A percentile compares a stretch with the other conserved stretches of the same genome.
These are phyloP conservation scores for Rhincodon typus DNA, from an alignment of 2,797 vertebrate genomes.

Conservation along the genomic window DNA sequence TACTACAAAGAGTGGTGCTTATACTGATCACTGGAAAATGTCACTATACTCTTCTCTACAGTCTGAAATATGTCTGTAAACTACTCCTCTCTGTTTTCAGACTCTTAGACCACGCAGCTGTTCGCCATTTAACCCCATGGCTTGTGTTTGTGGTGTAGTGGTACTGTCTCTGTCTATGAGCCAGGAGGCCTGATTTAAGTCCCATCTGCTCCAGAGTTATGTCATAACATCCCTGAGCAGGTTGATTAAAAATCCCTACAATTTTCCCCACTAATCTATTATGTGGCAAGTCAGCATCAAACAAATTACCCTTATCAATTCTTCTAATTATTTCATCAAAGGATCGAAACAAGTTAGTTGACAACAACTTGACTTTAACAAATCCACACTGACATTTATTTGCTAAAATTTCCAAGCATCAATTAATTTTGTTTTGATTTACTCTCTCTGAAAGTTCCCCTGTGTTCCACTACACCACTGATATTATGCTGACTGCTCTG, in stretches of 20 bases:
- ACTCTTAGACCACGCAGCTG: not conserved
- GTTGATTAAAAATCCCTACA: too few species aligned
- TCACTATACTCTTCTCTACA: not conserved
- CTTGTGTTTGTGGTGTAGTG: not conserved
- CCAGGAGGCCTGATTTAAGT: too few species aligned
- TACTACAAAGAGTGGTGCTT: not conserved
- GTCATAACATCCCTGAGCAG: too few species aligned
- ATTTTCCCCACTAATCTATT: too few species aligned
- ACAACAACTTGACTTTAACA: not conserved
- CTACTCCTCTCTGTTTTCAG: not conserved
- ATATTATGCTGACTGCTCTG: not conserved
- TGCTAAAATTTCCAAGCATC: not conserved
- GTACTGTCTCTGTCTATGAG: too few species aligned
- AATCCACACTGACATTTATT: not conserved
- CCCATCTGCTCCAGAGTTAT: too few species aligned
- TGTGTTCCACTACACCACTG: too few species aligned
- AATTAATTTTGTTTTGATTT: not conserved
- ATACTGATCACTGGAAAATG: not conserved
- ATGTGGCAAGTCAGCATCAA: not conserved
- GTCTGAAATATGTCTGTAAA: not conserved
- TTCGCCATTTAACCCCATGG: not conserved
- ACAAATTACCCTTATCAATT: not conserved
- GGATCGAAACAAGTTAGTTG: not conserved
- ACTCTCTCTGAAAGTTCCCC: not conserved
- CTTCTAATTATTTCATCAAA: not conserved